These are phyloP conservation scores for Actenoides hombroni DNA, from an alignment of 2,113 vertebrate genomes.

Conservation along the genomic window DNA sequence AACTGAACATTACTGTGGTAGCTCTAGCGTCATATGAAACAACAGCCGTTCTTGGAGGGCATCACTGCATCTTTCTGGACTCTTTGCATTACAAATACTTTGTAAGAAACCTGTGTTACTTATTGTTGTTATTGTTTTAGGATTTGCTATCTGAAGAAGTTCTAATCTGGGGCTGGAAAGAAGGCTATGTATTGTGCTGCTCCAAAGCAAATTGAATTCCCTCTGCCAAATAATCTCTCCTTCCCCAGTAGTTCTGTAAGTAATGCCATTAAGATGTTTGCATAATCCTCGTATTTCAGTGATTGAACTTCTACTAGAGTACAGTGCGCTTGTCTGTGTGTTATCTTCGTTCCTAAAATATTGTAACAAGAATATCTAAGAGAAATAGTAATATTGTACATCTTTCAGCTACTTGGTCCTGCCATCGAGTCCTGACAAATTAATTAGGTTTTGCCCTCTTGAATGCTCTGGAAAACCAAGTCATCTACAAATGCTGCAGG, in stretches of 20 bases:
- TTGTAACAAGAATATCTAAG: not conserved
- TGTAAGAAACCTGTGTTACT: not conserved
- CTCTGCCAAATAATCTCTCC: not conserved
- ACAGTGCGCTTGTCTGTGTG: not conserved
- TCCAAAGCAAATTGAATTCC: conserved; percentile 9
- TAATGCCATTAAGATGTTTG: conserved; percentile 2
- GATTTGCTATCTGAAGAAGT: not conserved
- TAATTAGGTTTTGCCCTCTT: conserved; percentile 9
- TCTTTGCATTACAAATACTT: not conserved
- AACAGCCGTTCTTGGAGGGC: not conserved
- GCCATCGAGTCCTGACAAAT: not conserved
- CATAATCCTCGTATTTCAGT: conserved; percentile 4
- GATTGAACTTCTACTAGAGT: not conserved
- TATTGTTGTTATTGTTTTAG: not conserved
- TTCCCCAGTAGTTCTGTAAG: not conserved
- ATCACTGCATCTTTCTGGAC: not conserved
- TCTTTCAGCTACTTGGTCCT: not conserved
- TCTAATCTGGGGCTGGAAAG: not conserved
- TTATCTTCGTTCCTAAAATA: not conserved
- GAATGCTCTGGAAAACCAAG: not conserved
- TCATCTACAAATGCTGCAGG: not conserved
- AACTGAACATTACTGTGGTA: not conserved
- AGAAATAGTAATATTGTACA: not conserved
- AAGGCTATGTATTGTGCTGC: not conserved
- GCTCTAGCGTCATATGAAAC: not conserved